phyloP scores from a whole-genome alignment of 2,888 invertebrate species.

The Amiota communis region DNA sequence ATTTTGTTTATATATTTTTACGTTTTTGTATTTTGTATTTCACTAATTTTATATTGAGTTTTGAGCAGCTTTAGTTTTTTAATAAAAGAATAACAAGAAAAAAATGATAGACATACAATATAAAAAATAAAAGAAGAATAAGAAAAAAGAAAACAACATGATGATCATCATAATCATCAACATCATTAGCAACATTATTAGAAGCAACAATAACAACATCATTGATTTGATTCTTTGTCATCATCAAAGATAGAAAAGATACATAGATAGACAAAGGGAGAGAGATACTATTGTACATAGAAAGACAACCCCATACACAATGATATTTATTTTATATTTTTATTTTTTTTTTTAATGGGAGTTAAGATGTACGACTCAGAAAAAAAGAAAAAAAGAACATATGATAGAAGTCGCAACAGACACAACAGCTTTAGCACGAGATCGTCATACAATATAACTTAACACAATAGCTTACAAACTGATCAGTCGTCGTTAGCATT shows the following conservation, averaged over 20 bases:
- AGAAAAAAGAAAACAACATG: background rate
- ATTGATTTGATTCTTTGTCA: constrained; percentile 41
- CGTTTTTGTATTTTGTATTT: constrained; percentile 21
- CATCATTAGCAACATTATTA: constrained; percentile 11
- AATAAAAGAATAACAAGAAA: background rate
- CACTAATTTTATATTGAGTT: constrained; percentile 14
- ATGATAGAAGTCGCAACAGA: background rate
- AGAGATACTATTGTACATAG: background rate
- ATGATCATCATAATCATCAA: constrained; percentile 5
- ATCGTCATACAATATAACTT: constrained; percentile 56
- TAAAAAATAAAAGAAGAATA: background rate
- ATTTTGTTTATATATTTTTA: background rate
- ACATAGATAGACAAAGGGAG: background rate
- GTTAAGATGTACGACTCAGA: background rate
- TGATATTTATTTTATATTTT: constrained; percentile 2
- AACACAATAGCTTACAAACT: constrained; percentile 52
- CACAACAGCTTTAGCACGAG: constrained; percentile 33
- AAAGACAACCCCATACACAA: background rate
- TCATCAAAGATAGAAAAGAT: constrained; percentile 29
- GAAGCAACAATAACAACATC: constrained; percentile 17
- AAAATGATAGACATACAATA: background rate
- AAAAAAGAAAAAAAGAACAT: no score
- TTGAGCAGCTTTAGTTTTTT: background rate
- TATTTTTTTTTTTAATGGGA: constrained; percentile 7
- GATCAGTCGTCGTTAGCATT: constrained; percentile 58